Conservation (phyloP, 2,113 vertebrate species). For the Ptilonorhynchus violaceus region DNA sequence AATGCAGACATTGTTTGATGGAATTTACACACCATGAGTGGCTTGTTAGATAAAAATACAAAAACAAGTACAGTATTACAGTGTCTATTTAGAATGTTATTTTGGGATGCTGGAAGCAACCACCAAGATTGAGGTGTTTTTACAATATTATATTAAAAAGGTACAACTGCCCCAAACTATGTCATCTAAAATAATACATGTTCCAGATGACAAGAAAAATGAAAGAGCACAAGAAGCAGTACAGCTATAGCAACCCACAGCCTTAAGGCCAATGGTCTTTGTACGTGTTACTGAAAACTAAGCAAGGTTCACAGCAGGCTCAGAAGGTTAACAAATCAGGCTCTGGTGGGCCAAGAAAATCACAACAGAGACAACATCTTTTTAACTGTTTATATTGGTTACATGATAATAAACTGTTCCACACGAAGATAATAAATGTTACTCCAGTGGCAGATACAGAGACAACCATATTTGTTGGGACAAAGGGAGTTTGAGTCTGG, state of each 20-base stretch:
- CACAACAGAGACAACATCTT: background rate
- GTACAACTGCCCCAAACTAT: background rate
- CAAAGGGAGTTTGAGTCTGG: background rate
- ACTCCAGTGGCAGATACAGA: background rate
- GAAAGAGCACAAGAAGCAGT: background rate
- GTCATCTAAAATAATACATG: background rate
- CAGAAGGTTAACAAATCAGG: slow-evolving; percentile 11
- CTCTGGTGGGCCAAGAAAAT: background rate
- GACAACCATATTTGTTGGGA: background rate
- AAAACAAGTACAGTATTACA: background rate
- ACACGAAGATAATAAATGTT: slow-evolving; percentile 12
- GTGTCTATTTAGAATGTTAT: background rate
- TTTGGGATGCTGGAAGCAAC: background rate
- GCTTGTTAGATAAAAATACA: background rate
- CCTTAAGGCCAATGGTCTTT: background rate
- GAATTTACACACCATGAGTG: background rate
- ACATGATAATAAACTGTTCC: slow-evolving; percentile 15
- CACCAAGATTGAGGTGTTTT: background rate
- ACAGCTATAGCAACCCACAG: background rate
- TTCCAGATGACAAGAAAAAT: background rate
- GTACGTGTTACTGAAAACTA: background rate
- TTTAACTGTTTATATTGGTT: background rate
- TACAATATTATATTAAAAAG: background rate
- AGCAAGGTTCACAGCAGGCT: background rate
- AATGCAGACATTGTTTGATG: background rate